Evolutionary conservation across 2,797 vertebrate genomes (phyloP).

Genomic region (Parauchenoglanis punctatus): DNA sequence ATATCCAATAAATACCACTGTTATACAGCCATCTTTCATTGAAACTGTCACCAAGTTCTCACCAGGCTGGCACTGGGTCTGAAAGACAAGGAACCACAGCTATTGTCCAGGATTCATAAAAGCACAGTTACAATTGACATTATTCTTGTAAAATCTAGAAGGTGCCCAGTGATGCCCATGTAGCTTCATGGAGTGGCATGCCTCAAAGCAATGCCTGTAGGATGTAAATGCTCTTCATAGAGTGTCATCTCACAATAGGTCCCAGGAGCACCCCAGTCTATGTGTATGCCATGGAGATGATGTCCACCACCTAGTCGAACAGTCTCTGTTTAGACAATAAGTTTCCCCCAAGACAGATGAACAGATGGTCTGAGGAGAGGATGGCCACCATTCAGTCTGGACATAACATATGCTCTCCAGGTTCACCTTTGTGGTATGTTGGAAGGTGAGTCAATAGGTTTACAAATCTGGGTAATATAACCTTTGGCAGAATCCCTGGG

Average conservation of each 20-base stretch:
- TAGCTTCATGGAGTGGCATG: neutral
- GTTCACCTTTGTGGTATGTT: neutral
- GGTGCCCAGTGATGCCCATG: neutral
- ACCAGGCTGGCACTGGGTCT: neutral
- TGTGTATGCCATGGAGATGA: neutral
- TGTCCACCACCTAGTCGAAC: neutral
- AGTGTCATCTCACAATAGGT: too few relatives aligned
- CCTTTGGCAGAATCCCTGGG: neutral
- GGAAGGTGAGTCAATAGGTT: neutral
- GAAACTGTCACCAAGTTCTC: neutral
- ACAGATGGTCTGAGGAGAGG: neutral
- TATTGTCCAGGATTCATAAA: neutral
- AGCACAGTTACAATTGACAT: neutral
- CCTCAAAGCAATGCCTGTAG: neutral
- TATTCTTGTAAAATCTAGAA: neutral
- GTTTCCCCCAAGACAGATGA: neutral
- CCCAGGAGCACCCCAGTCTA: neutral
- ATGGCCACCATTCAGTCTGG: neutral
- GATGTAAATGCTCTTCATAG: neutral
- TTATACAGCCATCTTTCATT: neutral
- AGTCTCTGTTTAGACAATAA: neutral
- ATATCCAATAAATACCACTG: neutral
- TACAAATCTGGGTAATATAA: neutral
- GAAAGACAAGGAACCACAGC: neutral
- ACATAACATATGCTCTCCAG: neutral